Base-by-base conservation (phyloP, 2,113 vertebrate genomes). In the Oncorhynchus nerka region DNA sequence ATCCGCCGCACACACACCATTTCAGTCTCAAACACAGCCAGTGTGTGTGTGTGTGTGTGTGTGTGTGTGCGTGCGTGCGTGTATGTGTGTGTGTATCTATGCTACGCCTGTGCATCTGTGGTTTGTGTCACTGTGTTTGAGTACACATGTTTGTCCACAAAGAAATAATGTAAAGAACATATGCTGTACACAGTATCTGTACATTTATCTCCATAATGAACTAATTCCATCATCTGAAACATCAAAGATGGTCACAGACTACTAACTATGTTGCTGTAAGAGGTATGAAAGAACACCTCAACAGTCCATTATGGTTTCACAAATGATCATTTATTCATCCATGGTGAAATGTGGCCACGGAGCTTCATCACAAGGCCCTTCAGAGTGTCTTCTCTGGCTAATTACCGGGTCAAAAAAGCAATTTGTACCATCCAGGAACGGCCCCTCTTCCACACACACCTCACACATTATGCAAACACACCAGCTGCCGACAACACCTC, bases 341-440 rank as follows among this genome's bases (percentile, higher is more conserved):
- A 39, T 75, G 84, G 89, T 92, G 88, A 94, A 92, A 90, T 84
- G 80, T 70, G 85, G 85, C 90, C 89, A 89, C 61, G 82, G 84
- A 85, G 89, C 89, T 90, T 90, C 90, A 91, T 90, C 88, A 91
- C 83, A 57, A 75, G 84, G 79, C 90, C 87, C 86, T 92, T 90
- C 85, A 80, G 80, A 87, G 83, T 83, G 83, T 91, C 92, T 90
- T 92, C 85, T 89, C 79, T 82, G 84, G 84, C 88, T 93, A 94
- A 94, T 94, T 94, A 93, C 86, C 59, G 88, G 93, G 92, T 93
- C 93, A 93, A 92, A 94, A 93, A 93, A 93, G 89, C 93, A 91
- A 94, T 94, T 94, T 94, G 91, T 93, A 90, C 86, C 85, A 89
- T 90, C 84, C 85, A 89, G 86, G 89, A 91, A 85, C 88, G 88